Evolutionary conservation across 2,113 vertebrate species (phyloP).

Genomic region (Rostratula benghalensis): DNA sequence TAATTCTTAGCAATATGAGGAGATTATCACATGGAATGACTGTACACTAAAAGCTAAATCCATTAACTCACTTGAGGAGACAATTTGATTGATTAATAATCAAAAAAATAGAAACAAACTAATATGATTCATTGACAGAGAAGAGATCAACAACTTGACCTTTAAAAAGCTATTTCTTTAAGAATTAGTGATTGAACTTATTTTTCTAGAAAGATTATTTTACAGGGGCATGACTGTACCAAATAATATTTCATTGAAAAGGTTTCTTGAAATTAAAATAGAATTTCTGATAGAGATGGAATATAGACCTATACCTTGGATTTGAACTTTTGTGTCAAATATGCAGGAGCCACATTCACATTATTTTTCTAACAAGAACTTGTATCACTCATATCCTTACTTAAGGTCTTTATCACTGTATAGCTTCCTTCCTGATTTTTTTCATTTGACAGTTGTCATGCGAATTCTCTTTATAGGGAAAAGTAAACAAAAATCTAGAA

Average conservation of each 20-base stretch:
- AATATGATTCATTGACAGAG: not conserved
- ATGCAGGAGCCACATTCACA: not conserved
- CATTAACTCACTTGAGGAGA: not conserved
- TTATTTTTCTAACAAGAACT: not conserved
- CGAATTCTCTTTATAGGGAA: not conserved
- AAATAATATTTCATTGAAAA: not conserved
- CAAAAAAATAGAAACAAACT: not conserved
- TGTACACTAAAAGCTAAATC: not conserved
- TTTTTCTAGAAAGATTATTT: not conserved
- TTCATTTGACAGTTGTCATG: not conserved
- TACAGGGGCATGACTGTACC: not conserved
- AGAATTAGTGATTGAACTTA: not conserved
- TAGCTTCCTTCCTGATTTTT: not conserved
- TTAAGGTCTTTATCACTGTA: not conserved
- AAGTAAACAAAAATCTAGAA: not conserved
- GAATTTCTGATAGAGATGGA: not conserved
- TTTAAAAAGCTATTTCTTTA: not conserved
- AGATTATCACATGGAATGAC: not conserved
- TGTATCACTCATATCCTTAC: not conserved
- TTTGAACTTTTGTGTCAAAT: not conserved
- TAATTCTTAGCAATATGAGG: not conserved
- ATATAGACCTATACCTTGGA: not conserved
- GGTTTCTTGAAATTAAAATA: not conserved
- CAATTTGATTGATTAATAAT: not conserved
- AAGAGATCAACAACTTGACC: not conserved